phyloP scores from a whole-genome alignment of 1,140 invertebrate genomes.

The Drosophila sechellia region DNA sequence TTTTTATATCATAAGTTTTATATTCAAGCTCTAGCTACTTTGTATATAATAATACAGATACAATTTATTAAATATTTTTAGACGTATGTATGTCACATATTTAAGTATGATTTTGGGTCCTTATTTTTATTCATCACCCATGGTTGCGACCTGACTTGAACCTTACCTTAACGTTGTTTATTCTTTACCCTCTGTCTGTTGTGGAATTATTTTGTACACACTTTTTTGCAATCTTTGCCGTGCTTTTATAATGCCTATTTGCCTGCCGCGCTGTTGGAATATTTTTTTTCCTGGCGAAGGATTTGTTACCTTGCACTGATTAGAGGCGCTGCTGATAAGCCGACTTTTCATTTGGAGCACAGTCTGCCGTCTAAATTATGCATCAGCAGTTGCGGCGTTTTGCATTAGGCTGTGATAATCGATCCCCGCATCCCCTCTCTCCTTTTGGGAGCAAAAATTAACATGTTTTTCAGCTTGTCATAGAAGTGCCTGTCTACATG shows the following conservation, averaged over 20 bases:
- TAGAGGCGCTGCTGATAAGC: slow-evolving; percentile 70
- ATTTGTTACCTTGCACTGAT: slow-evolving; percentile 60
- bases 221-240: slow-evolving; percentile 53
- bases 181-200: slow-evolving; percentile 68
- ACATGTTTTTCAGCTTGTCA: slow-evolving; percentile 26
- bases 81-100: no score
- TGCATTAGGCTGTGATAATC: slow-evolving; percentile 66
- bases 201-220: slow-evolving; percentile 78
- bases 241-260: slow-evolving; percentile 65
- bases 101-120: background rate
- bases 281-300: slow-evolving; percentile 4
- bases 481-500: slow-evolving; percentile 9
- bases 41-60: no score
- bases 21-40: no score
- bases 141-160: slow-evolving; percentile 42
- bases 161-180: slow-evolving; percentile 67
- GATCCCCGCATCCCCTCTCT: background rate
- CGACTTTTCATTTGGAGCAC: slow-evolving; percentile 32
- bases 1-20: no score
- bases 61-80: no score
- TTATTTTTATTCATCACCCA: slow-evolving; percentile 12
- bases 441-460: slow-evolving; percentile 25
- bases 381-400: slow-evolving; percentile 51
- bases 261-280: slow-evolving; percentile 26
- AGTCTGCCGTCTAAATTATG: slow-evolving; percentile 60